Evolutionary conservation across 2,888 invertebrate species (phyloP), one percentile per base, ranked within the genome.

Genomic region (Cephus rjabovi): DNA sequence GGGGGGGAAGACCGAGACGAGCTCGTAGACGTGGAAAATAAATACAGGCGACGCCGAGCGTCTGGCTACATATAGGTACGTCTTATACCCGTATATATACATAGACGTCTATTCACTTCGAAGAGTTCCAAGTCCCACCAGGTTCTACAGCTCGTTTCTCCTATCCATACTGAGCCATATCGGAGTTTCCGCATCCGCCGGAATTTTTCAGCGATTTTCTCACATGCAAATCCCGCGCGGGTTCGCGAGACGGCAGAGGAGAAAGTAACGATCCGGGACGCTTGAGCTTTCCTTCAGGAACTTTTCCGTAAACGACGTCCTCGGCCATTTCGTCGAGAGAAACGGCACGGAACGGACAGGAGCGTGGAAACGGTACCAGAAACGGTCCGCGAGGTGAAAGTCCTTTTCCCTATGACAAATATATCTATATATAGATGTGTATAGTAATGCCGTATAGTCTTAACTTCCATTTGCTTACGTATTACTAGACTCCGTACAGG

Each of bases 1-100:
- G 12, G 71, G 73, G 79, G 23, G 70, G 74, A 34, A 69, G 40
- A 74, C 75, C 70, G 79, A 73, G 73, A 75, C 73, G 75, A 76
- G 71, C 37, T 70, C 73, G 74, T 69, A 40, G 56, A 56, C 23
- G 56, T 56, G 56, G 56, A 56, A 56, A 56, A 56, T 56, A 56
- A 56, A 56, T 56, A 56, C 56, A 56, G 56, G 23, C 56, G 56
- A 56, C 56, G 56, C 9, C 56, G 23, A 56, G 9, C 56, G 56
- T 56, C 56, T 56, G 56, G 9, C 56, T 56, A 56, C 56, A 56
- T 23, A 23, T 56, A 56, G 23, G 9, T 56, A 56, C 56, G 23
- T 56, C 23, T 56, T 23, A 56, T 56, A 56, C 56, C 9, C 23
- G 23, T 23, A 56, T 40, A 40, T 40, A 40, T 56, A 56, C 23